Percentiles rank a stretch among this genome's conserved stretches.
phyloP scores from a whole-genome alignment of 1,140 invertebrate genomes.

The Drosophila willistoni region DNA sequence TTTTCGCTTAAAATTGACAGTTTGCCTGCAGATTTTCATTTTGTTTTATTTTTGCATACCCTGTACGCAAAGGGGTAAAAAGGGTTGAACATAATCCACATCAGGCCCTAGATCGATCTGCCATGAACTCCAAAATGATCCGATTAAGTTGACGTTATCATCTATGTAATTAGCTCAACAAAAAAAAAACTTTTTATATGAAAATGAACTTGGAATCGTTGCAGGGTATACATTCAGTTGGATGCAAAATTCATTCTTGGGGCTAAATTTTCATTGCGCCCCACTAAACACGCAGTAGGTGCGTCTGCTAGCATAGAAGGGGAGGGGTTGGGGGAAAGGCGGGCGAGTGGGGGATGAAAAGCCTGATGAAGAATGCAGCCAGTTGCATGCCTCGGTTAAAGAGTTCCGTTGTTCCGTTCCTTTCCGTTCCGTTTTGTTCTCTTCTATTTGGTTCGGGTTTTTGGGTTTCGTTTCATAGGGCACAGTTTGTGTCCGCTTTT shows the following conservation, averaged over 20 bases:
- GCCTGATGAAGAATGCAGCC: constrained; percentile 9
- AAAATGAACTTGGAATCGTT: not conserved
- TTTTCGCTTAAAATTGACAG: constrained; percentile 61
- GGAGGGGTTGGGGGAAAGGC: too few species aligned
- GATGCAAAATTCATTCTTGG: too few species aligned
- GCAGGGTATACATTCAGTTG: not conserved
- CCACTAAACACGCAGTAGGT: constrained; percentile 47
- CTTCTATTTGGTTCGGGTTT: constrained; percentile 28
- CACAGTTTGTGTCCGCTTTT: constrained; percentile 15
- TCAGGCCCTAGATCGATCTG: too few species aligned
- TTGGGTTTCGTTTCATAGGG: constrained; percentile 16
- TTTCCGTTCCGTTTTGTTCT: constrained; percentile 12
- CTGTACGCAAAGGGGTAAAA: not conserved
- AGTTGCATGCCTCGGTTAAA: constrained; percentile 45
- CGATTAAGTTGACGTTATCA: too few species aligned
- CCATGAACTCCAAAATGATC: too few species aligned
- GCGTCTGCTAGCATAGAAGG: not conserved
- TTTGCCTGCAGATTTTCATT: constrained; percentile 65
- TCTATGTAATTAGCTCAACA: too few species aligned
- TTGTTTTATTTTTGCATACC: constrained; percentile 25
- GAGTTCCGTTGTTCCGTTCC: constrained; percentile 42
- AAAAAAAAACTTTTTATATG: not conserved
- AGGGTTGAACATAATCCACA: too few species aligned
- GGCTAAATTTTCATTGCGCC: constrained; percentile 34
- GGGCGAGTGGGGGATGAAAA: constrained; percentile 3